A percentile compares a stretch with the other conserved stretches of the same genome.
These are phyloP conservation scores for Papilio polytes DNA, from an alignment of 1,140 invertebrate genomes.

Conservation along the genomic window DNA sequence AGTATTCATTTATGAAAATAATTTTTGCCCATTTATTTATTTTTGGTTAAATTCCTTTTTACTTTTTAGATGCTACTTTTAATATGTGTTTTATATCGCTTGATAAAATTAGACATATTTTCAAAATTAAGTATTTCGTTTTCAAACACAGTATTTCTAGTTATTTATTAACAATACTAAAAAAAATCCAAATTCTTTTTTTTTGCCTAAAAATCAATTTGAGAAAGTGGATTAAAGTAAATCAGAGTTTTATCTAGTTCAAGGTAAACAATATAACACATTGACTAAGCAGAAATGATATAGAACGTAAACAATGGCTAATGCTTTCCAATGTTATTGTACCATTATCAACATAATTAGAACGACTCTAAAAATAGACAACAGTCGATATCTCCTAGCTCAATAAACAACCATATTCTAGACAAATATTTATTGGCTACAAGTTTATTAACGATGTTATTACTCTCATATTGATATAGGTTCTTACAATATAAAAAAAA, in stretches of 20 bases:
- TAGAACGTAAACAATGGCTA: neutral
- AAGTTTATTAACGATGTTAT: neutral
- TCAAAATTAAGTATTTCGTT: too few relatives aligned
- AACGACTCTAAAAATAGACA: conserved; percentile 35
- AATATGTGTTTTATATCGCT: too few relatives aligned
- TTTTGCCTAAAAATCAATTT: neutral
- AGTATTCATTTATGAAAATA: too few relatives aligned
- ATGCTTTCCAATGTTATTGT: conserved; percentile 26
- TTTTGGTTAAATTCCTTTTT: too few relatives aligned
- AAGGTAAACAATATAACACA: conserved; percentile 2
- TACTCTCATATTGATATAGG: neutral
- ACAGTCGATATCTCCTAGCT: neutral
- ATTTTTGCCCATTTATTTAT: too few relatives aligned
- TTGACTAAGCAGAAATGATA: neutral
- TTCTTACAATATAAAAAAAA: too few relatives aligned
- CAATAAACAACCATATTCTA: conserved; percentile 5
- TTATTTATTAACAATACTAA: too few relatives aligned
- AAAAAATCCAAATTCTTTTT: too few relatives aligned
- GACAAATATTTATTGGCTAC: neutral
- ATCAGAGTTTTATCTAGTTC: neutral
- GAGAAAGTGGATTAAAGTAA: neutral
- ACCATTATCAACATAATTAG: conserved; percentile 36
- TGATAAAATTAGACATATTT: too few relatives aligned
- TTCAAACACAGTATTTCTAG: too few relatives aligned
- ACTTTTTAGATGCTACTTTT: too few relatives aligned